These are phyloP conservation scores for Drosophila tanythrix DNA, from an alignment of 2,888 invertebrate genomes.

Conservation along the genomic window DNA sequence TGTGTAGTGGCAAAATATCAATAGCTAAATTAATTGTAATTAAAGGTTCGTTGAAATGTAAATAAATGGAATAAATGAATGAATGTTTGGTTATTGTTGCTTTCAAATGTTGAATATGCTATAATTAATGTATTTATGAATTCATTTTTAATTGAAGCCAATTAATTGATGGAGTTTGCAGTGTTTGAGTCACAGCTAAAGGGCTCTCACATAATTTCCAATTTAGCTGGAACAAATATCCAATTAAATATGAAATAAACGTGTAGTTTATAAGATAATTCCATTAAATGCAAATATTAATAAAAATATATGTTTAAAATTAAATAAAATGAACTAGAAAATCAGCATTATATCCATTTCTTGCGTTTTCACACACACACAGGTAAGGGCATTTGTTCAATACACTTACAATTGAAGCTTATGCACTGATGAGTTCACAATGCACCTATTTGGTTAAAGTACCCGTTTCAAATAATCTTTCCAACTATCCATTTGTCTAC, in stretches of 20 bases:
- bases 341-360: background rate
- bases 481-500: conserved; percentile 1
- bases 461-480: background rate
- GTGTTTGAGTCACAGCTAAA: background rate
- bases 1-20: conserved; percentile 43
- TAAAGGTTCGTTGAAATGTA: conserved; percentile 24
- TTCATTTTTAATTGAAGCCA: background rate
- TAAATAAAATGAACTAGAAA: conserved; percentile 23
- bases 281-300: conserved; percentile 2
- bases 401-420: background rate
- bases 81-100: conserved; percentile 31
- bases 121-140: background rate
- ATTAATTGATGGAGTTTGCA: background rate
- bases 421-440: conserved; percentile 12
- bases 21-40: conserved; percentile 33
- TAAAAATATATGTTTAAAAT: background rate
- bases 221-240: conserved; percentile 2
- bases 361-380: background rate
- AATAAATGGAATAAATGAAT: conserved; percentile 25
- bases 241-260: conserved; percentile 7
- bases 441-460: background rate
- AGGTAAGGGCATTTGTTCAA: conserved; percentile 25
- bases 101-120: conserved; percentile 6
- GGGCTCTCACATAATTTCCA: background rate
- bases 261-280: conserved; percentile 17